Conservation (phyloP, 1,140 invertebrate genomes). For the Panagrolaimus sp. region DNA sequence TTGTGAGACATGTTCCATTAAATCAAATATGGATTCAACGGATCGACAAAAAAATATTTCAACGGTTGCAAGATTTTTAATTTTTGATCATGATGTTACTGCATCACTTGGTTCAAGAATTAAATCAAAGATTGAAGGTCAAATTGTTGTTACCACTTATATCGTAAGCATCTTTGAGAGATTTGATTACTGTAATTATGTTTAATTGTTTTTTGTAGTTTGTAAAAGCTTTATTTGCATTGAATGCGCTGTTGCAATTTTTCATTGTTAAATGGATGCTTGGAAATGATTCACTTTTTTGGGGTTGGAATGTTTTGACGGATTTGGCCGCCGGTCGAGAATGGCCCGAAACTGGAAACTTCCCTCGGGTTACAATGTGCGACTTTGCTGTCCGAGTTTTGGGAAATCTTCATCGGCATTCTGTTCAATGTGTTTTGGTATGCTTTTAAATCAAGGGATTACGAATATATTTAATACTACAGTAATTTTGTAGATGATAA, state of each 20-base stretch:
- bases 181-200: background rate
- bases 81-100: slow-evolving; percentile 46
- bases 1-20: slow-evolving; percentile 54
- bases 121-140: slow-evolving; percentile 31
- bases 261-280: slow-evolving; percentile 53
- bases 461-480: no score
- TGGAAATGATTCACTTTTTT: slow-evolving; percentile 46
- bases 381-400: slow-evolving; percentile 52
- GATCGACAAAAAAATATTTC: slow-evolving; percentile 51
- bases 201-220: slow-evolving; percentile 31
- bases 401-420: slow-evolving; percentile 60
- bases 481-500: slow-evolving; percentile 59
- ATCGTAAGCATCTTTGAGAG: slow-evolving; percentile 24
- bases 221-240: slow-evolving; percentile 47
- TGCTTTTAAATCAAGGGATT: background rate
- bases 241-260: slow-evolving; percentile 57
- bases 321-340: slow-evolving; percentile 51
- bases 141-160: slow-evolving; percentile 35
- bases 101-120: slow-evolving; percentile 30
- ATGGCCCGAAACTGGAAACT: slow-evolving; percentile 58
- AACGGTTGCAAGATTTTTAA: slow-evolving; percentile 48
- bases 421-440: slow-evolving; percentile 61
- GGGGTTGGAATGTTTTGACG: slow-evolving; percentile 48
- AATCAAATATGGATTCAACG: slow-evolving; percentile 53
- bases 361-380: slow-evolving; percentile 57